Percentiles rank a stretch among this genome's conserved stretches.
These are phyloP conservation scores for Acanthaster planci DNA, from an alignment of 35 echinoderm and acorn worm genomes.

Conservation along the genomic window DNA sequence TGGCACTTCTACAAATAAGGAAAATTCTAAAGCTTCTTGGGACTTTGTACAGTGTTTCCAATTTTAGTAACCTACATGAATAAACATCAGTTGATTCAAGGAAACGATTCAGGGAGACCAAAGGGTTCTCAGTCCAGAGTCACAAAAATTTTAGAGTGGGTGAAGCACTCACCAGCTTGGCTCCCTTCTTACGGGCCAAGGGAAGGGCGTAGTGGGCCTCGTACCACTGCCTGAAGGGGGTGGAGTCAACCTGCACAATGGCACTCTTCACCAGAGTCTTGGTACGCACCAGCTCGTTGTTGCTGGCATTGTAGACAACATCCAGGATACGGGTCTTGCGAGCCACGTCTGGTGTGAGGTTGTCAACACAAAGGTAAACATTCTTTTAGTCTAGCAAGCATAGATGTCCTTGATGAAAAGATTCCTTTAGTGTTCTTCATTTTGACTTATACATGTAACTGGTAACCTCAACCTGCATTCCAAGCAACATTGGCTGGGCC, in stretches of 20 bases:
- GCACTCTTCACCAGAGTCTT: conserved; percentile 97
- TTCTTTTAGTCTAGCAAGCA: too few relatives aligned
- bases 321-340: conserved; percentile 95
- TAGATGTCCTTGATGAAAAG: neutral
- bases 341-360: conserved; percentile 32
- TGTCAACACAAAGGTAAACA: neutral
- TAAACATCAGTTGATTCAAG: too few relatives aligned
- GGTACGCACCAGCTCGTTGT: conserved; percentile 97
- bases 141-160: too few relatives aligned
- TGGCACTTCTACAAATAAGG: too few relatives aligned
- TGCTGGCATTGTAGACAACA: conserved; percentile 94
- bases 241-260: conserved; percentile 91
- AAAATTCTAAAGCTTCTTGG: too few relatives aligned
- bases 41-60: too few relatives aligned
- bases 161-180: conserved; percentile 72
- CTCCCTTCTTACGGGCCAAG: conserved; percentile 91
- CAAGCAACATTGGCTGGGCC: too few relatives aligned
- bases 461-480: neutral
- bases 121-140: too few relatives aligned
- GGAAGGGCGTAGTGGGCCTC: conserved; percentile 91
- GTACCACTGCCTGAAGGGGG: conserved; percentile 99
- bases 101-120: too few relatives aligned
- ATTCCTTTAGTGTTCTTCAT: neutral
- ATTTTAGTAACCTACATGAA: too few relatives aligned
- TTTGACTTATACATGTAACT: neutral